Evolutionary conservation across 2,888 invertebrate species (phyloP).

Genomic region (Parasteatoda lunata): DNA sequence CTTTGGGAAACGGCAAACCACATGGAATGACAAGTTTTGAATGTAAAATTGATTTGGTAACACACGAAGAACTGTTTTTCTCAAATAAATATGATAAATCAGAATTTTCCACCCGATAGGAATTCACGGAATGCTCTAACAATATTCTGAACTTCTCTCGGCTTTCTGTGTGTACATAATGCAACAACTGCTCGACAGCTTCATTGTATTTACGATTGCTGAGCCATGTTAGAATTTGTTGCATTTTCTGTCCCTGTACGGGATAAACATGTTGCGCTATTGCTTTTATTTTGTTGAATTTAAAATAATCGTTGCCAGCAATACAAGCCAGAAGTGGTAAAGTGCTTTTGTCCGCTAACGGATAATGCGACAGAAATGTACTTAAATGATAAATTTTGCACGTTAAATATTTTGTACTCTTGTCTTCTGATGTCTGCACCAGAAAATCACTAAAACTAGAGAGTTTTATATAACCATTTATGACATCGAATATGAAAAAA

Average conservation of each 20-base stretch:
- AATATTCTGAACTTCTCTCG: slow-evolving; percentile 78
- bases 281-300: slow-evolving; percentile 71
- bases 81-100: slow-evolving; percentile 77
- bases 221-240: slow-evolving; percentile 84
- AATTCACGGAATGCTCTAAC: slow-evolving; percentile 80
- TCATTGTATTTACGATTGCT: slow-evolving; percentile 82
- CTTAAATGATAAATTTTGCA: slow-evolving; percentile 85
- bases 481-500: slow-evolving; percentile 90
- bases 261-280: slow-evolving; percentile 36
- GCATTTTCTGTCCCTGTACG: slow-evolving; percentile 77
- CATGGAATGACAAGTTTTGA: slow-evolving; percentile 66
- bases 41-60: neutral
- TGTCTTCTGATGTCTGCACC: neutral
- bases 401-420: slow-evolving; percentile 75
- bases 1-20: slow-evolving; percentile 76
- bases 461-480: slow-evolving; percentile 83
- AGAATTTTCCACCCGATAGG: slow-evolving; percentile 80
- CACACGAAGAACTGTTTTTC: neutral
- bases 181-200: slow-evolving; percentile 80
- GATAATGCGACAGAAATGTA: slow-evolving; percentile 81
- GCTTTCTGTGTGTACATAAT: slow-evolving; percentile 78
- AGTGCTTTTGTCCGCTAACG: slow-evolving; percentile 80
- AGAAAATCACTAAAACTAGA: slow-evolving; percentile 68
- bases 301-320: slow-evolving; percentile 92
- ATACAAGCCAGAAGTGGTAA: slow-evolving; percentile 87